Evolutionary conservation across 2,113 vertebrate species (phyloP).

Genomic region (Leucopsar rothschildi): DNA sequence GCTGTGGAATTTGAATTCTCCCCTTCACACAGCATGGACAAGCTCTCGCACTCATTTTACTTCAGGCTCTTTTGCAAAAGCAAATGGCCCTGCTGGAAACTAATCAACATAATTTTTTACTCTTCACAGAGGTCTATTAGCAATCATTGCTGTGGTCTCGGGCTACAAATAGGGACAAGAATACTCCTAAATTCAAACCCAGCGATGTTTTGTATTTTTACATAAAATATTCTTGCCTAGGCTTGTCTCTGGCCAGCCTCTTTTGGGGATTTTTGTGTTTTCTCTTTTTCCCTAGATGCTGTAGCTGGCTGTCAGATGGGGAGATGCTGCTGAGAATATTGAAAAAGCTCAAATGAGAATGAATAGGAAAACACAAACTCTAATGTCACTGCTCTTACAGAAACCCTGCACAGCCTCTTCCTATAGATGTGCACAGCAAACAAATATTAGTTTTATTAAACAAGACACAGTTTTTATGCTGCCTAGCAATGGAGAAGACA

Average conservation of each 20-base stretch:
- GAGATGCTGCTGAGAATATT: slow-evolving; percentile 1
- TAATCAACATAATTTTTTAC: slow-evolving; percentile 67
- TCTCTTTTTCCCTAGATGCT: background rate
- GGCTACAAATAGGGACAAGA: background rate
- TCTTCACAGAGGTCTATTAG: slow-evolving; percentile 57
- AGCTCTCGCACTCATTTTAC: slow-evolving; percentile 34
- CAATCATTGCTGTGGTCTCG: slow-evolving; percentile 37
- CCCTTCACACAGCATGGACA: slow-evolving; percentile 45
- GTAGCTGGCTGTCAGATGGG: background rate
- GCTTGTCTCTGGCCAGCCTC: background rate
- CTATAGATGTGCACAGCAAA: background rate
- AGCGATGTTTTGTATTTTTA: slow-evolving; percentile 12
- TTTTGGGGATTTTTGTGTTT: background rate
- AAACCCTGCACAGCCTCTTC: background rate
- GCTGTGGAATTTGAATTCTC: slow-evolving; percentile 58
- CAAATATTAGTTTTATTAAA: slow-evolving; percentile 14
- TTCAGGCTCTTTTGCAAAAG: slow-evolving; percentile 50
- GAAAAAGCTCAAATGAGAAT: background rate
- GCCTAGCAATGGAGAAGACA: background rate
- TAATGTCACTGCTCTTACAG: background rate
- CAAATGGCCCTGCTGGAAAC: slow-evolving; percentile 66
- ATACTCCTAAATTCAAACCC: slow-evolving; percentile 5
- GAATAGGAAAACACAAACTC: background rate
- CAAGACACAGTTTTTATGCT: background rate
- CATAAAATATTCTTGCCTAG: background rate